Conservation (phyloP, 2,888 invertebrate genomes). For the Hymenopus coronatus region DNA sequence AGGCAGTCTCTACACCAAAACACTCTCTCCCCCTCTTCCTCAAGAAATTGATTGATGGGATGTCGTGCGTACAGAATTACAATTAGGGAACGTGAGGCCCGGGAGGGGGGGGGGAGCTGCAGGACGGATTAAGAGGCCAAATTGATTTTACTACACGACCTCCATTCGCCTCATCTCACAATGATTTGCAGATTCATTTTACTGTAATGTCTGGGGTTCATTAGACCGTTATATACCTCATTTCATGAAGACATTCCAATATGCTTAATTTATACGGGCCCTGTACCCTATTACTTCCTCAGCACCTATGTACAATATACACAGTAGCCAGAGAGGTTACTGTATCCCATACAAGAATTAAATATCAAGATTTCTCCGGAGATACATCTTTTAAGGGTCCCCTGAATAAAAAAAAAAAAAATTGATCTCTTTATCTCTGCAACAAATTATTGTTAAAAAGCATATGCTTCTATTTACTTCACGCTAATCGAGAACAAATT, state of each 20-base stretch:
- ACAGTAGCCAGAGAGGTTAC: too few species aligned
- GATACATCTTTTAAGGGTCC: too few species aligned
- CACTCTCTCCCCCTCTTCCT: background rate
- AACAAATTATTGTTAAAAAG: too few species aligned
- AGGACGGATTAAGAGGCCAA: constrained; percentile 22
- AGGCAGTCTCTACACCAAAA: background rate
- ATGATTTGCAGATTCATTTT: background rate
- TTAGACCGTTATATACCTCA: background rate
- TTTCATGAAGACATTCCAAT: background rate
- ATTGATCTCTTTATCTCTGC: too few species aligned
- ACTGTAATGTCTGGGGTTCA: background rate
- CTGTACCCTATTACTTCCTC: too few species aligned
- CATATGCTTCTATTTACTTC: too few species aligned
- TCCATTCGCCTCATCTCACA: background rate
- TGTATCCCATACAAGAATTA: too few species aligned
- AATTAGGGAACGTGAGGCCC: constrained; percentile 20
- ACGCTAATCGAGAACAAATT: too few species aligned
- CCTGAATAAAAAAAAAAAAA: too few species aligned
- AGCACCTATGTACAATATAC: too few species aligned
- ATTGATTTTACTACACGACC: constrained; percentile 6
- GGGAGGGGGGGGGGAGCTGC: background rate
- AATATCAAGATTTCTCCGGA: too few species aligned
- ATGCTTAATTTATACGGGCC: background rate
- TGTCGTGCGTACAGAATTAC: constrained; percentile 28
- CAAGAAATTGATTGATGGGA: constrained; percentile 29